Percentiles rank a stretch among this genome's conserved stretches.
Conservation (phyloP, 2,797 vertebrate species). For the Pseudochirops cupreus region DNA sequence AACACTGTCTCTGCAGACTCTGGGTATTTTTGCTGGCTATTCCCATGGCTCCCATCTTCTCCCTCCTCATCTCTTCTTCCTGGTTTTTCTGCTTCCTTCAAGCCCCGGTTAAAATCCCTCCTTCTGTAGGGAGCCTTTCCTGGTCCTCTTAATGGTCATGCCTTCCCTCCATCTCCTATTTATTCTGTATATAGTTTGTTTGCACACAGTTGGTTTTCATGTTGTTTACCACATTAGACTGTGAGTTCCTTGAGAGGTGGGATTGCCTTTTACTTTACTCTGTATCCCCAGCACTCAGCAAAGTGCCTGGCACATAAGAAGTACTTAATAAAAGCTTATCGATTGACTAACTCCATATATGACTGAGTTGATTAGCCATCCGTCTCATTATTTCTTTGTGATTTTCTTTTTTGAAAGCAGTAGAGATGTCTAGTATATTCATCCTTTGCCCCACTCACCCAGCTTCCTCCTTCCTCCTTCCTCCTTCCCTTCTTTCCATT, state of each 20-base stretch:
- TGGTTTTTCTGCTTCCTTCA: not conserved
- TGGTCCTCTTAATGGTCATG: not conserved
- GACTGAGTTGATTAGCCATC: not conserved
- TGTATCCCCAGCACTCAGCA: not conserved
- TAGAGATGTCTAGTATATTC: not conserved
- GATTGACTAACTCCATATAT: not conserved
- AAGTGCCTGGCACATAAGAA: not conserved
- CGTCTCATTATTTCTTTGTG: not conserved
- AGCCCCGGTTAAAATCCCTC: not conserved
- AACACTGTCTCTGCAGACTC: not conserved
- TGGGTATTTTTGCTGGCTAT: not conserved
- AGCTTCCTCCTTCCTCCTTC: too few species aligned
- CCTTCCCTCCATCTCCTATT: not conserved
- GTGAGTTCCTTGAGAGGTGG: not conserved
- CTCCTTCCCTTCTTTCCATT: not conserved
- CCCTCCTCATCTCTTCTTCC: not conserved
- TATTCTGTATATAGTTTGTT: not conserved
- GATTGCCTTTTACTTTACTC: not conserved
- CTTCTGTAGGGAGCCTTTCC: not conserved
- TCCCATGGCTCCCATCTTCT: not conserved
- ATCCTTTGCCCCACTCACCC: too few species aligned
- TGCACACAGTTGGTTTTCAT: not conserved
- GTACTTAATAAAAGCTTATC: not conserved
- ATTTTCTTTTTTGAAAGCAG: not conserved
- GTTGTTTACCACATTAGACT: not conserved